phyloP scores from a whole-genome alignment of 64 coral and sea anemone species.

The Pocillopora verrucosa region DNA sequence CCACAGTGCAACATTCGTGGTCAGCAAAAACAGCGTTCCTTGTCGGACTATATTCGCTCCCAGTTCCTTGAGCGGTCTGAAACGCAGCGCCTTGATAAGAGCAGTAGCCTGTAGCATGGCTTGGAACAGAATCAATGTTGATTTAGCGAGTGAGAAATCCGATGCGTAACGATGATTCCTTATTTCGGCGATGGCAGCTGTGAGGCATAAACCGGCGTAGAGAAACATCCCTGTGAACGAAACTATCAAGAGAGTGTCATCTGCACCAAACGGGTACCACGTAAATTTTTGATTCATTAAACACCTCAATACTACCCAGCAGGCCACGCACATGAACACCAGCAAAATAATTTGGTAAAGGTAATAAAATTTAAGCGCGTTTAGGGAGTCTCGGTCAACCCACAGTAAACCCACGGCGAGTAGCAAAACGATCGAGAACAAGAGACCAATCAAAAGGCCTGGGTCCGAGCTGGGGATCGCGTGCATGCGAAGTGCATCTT shows the following conservation, averaged over 20 bases:
- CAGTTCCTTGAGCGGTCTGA: conserved; percentile 81
- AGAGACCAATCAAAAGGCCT: conserved; percentile 80
- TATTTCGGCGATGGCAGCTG: conserved; percentile 90
- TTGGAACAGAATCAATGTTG: conserved; percentile 72
- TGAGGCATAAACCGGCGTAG: conserved; percentile 85
- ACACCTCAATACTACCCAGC: conserved; percentile 87
- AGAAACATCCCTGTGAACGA: conserved; percentile 89
- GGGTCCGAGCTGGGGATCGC: conserved; percentile 87
- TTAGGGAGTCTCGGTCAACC: conserved; percentile 71
- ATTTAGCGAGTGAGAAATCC: conserved; percentile 81
- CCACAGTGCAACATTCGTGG: conserved; percentile 92
- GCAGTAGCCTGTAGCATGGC: conserved; percentile 90
- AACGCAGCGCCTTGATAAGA: conserved; percentile 92
- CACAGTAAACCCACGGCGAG: conserved; percentile 84
- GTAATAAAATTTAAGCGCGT: conserved; percentile 91
- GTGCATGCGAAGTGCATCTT: conserved; percentile 64
- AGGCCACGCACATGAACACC: conserved; percentile 80
- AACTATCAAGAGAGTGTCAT: conserved; percentile 83
- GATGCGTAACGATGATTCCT: conserved; percentile 69
- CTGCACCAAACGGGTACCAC: conserved; percentile 86
- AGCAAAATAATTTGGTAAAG: conserved; percentile 85
- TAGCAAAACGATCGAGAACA: conserved; percentile 81
- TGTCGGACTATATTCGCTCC: conserved; percentile 91
- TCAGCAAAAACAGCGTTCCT: conserved; percentile 88
- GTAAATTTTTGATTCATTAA: conserved; percentile 89